Evolutionary conservation across 2,113 vertebrate genomes (phyloP).

Genomic region (Xyrauchen texanus): DNA sequence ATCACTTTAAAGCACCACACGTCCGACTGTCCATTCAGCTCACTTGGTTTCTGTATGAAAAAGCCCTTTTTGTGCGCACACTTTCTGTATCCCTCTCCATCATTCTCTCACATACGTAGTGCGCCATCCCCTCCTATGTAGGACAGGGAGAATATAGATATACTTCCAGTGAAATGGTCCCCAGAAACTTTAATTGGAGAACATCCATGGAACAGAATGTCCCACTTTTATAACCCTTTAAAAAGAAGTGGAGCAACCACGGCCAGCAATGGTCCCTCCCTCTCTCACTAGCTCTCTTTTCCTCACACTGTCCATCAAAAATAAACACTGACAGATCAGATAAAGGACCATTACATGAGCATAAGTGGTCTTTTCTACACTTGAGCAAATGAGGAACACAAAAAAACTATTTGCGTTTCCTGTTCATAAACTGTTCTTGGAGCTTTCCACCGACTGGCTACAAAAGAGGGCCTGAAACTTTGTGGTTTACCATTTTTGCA

Average conservation of each 20-base stretch:
- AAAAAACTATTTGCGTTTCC: not conserved
- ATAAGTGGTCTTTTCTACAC: not conserved
- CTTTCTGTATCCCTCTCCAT: constrained; percentile 27
- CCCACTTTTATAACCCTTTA: constrained; percentile 77
- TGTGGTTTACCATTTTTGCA: too few relatives aligned
- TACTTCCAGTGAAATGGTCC: constrained; percentile 82
- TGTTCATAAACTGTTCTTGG: not conserved
- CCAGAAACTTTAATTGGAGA: constrained; percentile 82
- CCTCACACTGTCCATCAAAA: constrained; percentile 22
- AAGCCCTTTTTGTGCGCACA: constrained; percentile 6
- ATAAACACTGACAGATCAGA: not conserved
- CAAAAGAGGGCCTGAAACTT: too few relatives aligned
- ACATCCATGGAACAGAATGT: constrained; percentile 83
- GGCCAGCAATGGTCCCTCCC: constrained; percentile 69
- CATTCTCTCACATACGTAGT: constrained; percentile 46
- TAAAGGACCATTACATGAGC: constrained; percentile 3
- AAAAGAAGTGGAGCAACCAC: constrained; percentile 77
- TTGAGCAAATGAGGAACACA: not conserved
- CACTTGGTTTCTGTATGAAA: not conserved
- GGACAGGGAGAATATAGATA: constrained; percentile 78
- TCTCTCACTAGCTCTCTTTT: constrained; percentile 58
- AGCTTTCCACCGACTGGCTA: too few relatives aligned
- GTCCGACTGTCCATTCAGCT: not conserved
- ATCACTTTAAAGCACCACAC: not conserved
- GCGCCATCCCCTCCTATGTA: constrained; percentile 68